Percentiles rank a stretch among this genome's conserved stretches.
Evolutionary conservation across 2,888 invertebrate genomes (phyloP).

Genomic region (Dysmachus trigonus): DNA sequence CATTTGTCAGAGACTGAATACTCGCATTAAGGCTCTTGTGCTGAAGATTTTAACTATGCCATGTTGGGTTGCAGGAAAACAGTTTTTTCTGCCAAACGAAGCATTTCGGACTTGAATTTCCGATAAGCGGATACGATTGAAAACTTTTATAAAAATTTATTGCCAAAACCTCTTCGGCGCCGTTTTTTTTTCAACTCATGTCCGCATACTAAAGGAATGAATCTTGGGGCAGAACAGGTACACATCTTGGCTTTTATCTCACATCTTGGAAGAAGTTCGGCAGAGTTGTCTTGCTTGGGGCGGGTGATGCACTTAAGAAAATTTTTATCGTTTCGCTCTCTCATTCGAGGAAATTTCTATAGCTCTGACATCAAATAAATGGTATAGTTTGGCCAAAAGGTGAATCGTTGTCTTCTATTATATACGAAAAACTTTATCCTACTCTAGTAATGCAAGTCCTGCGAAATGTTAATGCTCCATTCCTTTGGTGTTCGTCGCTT

Average conservation of each 20-base stretch:
- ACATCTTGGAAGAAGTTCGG: background rate
- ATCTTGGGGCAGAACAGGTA: background rate
- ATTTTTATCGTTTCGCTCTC: background rate
- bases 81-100: background rate
- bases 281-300: background rate
- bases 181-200: background rate
- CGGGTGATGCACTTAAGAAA: background rate
- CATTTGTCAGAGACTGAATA: background rate
- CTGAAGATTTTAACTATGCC: background rate
- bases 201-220: background rate
- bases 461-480: background rate
- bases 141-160: slow-evolving; percentile 27
- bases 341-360: background rate
- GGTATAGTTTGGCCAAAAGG: background rate
- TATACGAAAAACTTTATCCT: background rate
- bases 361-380: background rate
- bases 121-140: slow-evolving; percentile 23
- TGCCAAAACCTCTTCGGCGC: slow-evolving; percentile 10
- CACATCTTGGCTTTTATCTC: background rate
- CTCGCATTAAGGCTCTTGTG: background rate
- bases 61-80: background rate
- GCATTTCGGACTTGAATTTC: background rate
- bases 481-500: background rate
- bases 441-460: background rate
- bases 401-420: background rate